Percentiles rank a stretch among this genome's conserved stretches.
phyloP scores from a whole-genome alignment of 1,140 invertebrate species.

The Drosophila pruinosa region DNA sequence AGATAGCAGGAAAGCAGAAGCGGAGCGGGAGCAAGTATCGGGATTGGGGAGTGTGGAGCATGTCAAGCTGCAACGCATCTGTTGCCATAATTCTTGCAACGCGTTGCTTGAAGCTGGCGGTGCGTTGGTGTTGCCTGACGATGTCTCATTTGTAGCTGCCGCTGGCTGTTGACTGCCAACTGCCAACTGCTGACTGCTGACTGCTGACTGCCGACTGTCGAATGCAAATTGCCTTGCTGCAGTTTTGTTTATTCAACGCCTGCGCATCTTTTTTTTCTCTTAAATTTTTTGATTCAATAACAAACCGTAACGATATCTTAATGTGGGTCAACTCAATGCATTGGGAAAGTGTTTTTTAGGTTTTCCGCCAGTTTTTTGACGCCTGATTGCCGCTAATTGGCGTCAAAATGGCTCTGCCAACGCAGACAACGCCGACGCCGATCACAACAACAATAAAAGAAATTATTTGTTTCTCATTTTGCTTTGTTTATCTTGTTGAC shows the following conservation, averaged over 20 bases:
- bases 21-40: background rate
- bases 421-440: constrained; percentile 24
- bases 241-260: constrained; percentile 21
- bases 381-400: constrained; percentile 79
- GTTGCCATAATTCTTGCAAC: constrained; percentile 72
- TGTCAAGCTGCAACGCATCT: constrained; percentile 59
- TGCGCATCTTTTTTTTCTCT: constrained; percentile 22
- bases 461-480: constrained; percentile 51
- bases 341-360: constrained; percentile 71
- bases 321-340: constrained; percentile 61
- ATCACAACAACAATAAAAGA: constrained; percentile 22
- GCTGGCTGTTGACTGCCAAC: constrained; percentile 29
- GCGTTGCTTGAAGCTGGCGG: constrained; percentile 13
- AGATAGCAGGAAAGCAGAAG: too few species aligned
- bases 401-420: constrained; percentile 64
- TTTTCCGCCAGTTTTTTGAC: constrained; percentile 62
- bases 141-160: constrained; percentile 70
- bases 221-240: constrained; percentile 61
- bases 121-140: constrained; percentile 51
- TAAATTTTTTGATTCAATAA: constrained; percentile 8
- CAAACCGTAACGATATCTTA: constrained; percentile 38
- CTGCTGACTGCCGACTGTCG: constrained; percentile 14
- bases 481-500: constrained; percentile 57
- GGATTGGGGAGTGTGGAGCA: background rate
- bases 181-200: constrained; percentile 27